Evolutionary conservation across 2,888 invertebrate genomes (phyloP), one percentile per base, ranked within the genome.

Genomic region (Callinectes sapidus): DNA sequence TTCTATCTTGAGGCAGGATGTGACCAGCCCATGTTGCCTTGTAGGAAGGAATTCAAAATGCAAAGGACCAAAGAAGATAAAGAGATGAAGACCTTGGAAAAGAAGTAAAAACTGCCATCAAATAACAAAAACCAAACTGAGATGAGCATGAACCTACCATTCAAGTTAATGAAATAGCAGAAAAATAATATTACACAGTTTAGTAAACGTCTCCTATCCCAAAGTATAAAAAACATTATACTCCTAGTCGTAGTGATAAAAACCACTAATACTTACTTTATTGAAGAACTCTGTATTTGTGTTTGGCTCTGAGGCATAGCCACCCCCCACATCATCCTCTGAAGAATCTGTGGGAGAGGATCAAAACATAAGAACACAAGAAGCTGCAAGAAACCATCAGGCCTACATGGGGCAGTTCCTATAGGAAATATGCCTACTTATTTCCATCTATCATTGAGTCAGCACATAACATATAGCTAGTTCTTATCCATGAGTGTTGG

Each of bases 231-330:
- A 48, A 87, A 10, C 35, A 42, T 10, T 3, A 13, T 77, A 48
- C 14, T 35, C 16, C n/a, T 77, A 48, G 77, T 16, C 1, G 6
- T n/a, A 48, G 32, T n/a, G 42, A 28, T 6, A 23, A 10, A 5
- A 61, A 61, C 61, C 61, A 61, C 0, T 18, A 71, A 71, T 28
- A 91, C 48, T 81, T 77, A 94, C 94, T 92, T 94, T 91, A 61
- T 92, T 48, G 90, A 93, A 94, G 88, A 89, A 94, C 55, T 92
- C 92, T 28, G 93, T 94, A 89, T 93, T 93, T 32, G 94, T 94
- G 92, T 92, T 94, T 54, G 94, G 94, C 86, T 94, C 94, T 16
- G 93, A 94, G 14, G 92, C 91, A 89, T 94, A 94, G 77, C 94
- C 94, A 42, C 93, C 92, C 0, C 90, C 77, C n/a, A 92, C 94